Evolutionary conservation across 1,140 invertebrate species (phyloP), one percentile per base, ranked within the genome.

Genomic region (Oncopodura yosiiana): DNA sequence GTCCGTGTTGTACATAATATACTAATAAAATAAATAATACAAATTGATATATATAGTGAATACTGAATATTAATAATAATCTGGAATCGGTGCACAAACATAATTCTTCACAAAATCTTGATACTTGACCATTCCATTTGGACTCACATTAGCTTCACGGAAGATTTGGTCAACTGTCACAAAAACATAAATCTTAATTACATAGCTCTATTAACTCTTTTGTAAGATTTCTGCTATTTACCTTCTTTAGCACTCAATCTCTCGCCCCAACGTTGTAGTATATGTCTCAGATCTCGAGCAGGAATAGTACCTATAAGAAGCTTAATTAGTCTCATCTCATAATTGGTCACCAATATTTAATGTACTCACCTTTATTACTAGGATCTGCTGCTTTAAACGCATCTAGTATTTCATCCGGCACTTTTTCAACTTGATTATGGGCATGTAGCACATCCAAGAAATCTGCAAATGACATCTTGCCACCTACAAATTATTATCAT

Each of bases 391-490:
- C 87, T 70, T 78, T 78, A 70, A 97, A 95, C 1, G 91, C 92
- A 55, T 86, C 82, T 18, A 93, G 77, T 53, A 89, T 83, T 77
- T 97, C 92, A 66, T 83, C 82, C 0, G 91, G 87, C 30, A 92
- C 71, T 69, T 92, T 85, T 70, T 97, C 92, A 3, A 82, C 81
- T 67, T 74, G 78, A 67, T 68, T 90, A 69, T 96, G 92, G 57
- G 84, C 78, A 70, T 96, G 89, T 87, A 95, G 90, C 2, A 94
- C 84, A 68, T 95, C 92, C 8, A 97, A 70, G 66, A 97, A 95
- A 66, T 94, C 90, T 1, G 92, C 88, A 73, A 97, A 97, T 2
- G 86, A 84, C 81, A 97, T 90, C 70, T 87, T 89, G 3, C 88
- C 88, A 68, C 83, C 86, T 79, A 75, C 30, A 66, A 67, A 41